phyloP scores from a whole-genome alignment of 1,140 invertebrate genomes.

The Bombus waltoni region DNA sequence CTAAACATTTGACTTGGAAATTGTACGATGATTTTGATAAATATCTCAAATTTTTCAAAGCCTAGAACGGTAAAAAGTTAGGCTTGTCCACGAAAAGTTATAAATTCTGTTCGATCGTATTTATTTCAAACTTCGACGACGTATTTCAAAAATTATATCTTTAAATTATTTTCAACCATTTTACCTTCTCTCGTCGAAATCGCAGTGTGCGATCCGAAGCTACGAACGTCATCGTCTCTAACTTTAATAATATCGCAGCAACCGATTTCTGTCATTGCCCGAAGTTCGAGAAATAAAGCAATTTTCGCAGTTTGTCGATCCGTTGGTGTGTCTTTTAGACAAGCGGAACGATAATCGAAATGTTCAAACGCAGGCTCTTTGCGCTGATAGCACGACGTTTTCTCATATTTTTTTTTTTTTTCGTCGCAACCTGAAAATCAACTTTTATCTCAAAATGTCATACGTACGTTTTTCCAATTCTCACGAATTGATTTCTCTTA shows the following conservation, averaged over 20 bases:
- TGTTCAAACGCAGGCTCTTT: neutral
- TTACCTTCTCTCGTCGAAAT: neutral
- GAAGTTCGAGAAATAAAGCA: neutral
- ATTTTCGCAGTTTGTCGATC: neutral
- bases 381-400: neutral
- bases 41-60: neutral
- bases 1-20: neutral
- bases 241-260: neutral
- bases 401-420: too few species aligned
- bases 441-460: neutral
- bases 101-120: too few species aligned
- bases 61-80: neutral
- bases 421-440: neutral
- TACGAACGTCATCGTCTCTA: neutral
- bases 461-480: too few species aligned
- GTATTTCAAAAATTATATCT: too few species aligned
- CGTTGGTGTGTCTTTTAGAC: neutral
- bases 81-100: neutral
- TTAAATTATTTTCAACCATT: neutral
- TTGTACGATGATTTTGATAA: neutral
- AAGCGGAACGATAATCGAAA: constrained; percentile 7
- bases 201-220: neutral
- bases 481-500: too few species aligned
- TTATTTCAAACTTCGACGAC: too few species aligned
- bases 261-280: neutral